Base-by-base conservation (phyloP, 2,113 vertebrate genomes). In the Epinephelus moara region DNA sequence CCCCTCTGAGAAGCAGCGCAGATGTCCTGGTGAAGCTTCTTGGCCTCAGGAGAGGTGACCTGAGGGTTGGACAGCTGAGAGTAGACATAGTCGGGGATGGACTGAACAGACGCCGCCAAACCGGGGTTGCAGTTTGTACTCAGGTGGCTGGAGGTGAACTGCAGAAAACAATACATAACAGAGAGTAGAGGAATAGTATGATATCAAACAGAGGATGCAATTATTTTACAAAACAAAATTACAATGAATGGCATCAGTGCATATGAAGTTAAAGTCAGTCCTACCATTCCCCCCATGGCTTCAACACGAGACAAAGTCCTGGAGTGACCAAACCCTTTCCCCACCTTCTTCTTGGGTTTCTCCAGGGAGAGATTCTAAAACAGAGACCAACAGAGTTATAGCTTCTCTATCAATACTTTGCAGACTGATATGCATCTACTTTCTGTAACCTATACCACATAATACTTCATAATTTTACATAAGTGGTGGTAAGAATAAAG, bases 11-110 rank as follows among this genome's bases (percentile, higher is more conserved):
- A 97, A 70, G 96, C 88, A 0, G 78, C 53, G 91, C 95, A 97
- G 93, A 98, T 97, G 80, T 96, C 97, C 84, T 96, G 94, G 91
- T 98, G 97, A 60, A 99, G 92, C 86, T 97, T 97, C 86, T 93
- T 94, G 50, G 96, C 97, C 85, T 98, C 97, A 0, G 95, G 95
- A 4, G 96, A 94, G 30, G 95, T 83, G 27, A 95, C 95, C 71
- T 95, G 92, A 4, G 96, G 95, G 0, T 95, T 97, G 86, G 95
- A 95, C 80, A 97, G 95, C 81, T 97, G 95, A 0, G 96, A 80
- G 89, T 97, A 97, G 75, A 98, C 94, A 63, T 97, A 96, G 23
- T 96, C 96, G 0, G 97, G 98, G 45, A 98, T 96, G 88, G 98
- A 98, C 89, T 96, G 96, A 21, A 97, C 96, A 0, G 97, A 98